Base-by-base conservation (phyloP, 1,140 invertebrate genomes). In the Cheumatopsyche charites region DNA sequence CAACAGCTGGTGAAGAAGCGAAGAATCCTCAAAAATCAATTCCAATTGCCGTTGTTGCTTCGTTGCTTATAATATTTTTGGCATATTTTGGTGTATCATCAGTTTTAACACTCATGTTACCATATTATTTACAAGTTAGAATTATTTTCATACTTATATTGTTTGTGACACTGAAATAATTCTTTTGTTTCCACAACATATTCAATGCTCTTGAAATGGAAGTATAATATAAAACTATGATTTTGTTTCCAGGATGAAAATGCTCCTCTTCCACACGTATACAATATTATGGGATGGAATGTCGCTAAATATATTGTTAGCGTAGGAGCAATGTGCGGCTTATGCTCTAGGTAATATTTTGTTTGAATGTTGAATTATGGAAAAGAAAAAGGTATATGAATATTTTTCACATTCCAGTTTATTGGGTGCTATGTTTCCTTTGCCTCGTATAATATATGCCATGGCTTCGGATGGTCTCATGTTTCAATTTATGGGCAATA, bases 21-120 rank as follows among this genome's bases (percentile, higher is more conserved):
- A 91, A 91, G 76, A 91, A 94, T 78, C 95, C 96, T 0, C 90
- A 95, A 81, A 91, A 90, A 82, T 89, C 90, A 5, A 96, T 98
- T 66, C 96, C 96, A 0, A 90, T 97, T 67, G 90, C 93, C 17
- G 95, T 97, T 68, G 89, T 96, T 11, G 83, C 90, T 0, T 95
- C 94, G 0, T 83, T 98, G 25, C 82, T 90, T 0, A 88, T 94
- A 29, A 90, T 95, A 36, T 96, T 95, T 79, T 75, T 96, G 9
- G 91, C 94, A 0, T 97, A 97, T 80, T 95, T 93, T 83, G 91
- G 93, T 0, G 90, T 97, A 0, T 94, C 94, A 0, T 87, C 89
- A 0, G 90, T 97, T 1, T 82, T 97, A 0, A 98, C 96, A 0
- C 88, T 96, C 75, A 94, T 96, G 86, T 78, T 92, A 75, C 95